phyloP scores from a whole-genome alignment of 2,797 vertebrate species.

The Potorous gilbertii region DNA sequence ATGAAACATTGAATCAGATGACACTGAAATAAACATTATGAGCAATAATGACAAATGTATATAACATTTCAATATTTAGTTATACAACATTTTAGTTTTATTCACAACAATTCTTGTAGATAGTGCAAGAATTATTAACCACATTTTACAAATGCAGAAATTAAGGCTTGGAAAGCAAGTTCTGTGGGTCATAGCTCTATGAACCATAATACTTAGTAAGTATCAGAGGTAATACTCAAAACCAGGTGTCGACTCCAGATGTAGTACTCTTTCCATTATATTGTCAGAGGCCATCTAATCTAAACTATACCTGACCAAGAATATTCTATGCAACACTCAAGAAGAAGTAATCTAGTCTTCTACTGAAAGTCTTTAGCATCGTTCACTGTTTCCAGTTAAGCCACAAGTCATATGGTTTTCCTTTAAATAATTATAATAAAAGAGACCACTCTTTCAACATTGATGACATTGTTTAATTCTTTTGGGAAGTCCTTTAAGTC shows the following conservation, averaged over 20 bases:
- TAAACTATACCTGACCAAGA: not conserved
- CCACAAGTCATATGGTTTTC: not conserved
- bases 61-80: not conserved
- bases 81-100: not conserved
- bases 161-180: not conserved
- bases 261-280: not conserved
- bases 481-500: not conserved
- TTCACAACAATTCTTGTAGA: not conserved
- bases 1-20: not conserved
- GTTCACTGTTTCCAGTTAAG: not conserved
- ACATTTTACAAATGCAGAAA: not conserved
- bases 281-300: not conserved
- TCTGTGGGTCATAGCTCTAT: not conserved
- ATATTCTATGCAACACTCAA: not conserved
- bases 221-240: not conserved
- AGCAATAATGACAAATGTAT: not conserved
- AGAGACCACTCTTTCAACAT: not conserved
- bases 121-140: not conserved
- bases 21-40: not conserved
- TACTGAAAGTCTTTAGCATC: not conserved
- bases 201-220: not conserved
- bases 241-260: not conserved
- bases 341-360: not conserved
- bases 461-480: not conserved
- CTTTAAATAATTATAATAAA: not conserved